Evolutionary conservation across 2,113 vertebrate genomes (phyloP).

Genomic region (Zonotrichia leucophrys): DNA sequence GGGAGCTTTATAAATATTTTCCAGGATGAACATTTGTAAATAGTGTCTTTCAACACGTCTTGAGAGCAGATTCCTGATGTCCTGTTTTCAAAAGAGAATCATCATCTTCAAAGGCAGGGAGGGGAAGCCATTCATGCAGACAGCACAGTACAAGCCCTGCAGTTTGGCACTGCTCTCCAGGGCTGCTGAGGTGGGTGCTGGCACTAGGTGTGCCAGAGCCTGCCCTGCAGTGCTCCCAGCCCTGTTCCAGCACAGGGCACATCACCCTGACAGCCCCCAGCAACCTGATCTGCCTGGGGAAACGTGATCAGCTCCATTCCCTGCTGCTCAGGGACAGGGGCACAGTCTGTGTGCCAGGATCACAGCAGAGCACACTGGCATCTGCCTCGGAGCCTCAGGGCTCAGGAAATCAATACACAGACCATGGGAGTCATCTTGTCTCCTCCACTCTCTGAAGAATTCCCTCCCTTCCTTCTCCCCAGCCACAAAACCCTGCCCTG

Average conservation of each 20-base stretch:
- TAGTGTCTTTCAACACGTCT: neutral
- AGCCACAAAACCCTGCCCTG: neutral
- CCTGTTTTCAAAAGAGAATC: neutral
- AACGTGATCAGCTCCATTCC: neutral
- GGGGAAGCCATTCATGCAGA: neutral
- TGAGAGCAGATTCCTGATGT: neutral
- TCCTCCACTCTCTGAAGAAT: neutral
- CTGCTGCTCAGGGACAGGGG: constrained; percentile 6
- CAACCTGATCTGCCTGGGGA: neutral
- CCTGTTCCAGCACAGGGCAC: neutral
- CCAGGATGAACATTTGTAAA: constrained; percentile 43
- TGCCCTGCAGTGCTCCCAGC: neutral
- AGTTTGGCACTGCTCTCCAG: neutral
- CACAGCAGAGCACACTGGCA: constrained; percentile 7
- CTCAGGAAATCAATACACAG: constrained; percentile 3
- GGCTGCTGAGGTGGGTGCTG: neutral
- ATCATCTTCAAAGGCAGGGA: neutral
- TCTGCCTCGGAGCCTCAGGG: neutral
- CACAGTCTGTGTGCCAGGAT: constrained; percentile 21
- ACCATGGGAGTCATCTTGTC: neutral
- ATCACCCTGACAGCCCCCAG: neutral
- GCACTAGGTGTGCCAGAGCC: neutral
- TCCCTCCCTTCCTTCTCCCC: neutral
- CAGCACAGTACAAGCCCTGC: neutral
- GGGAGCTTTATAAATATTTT: neutral